Conservation (phyloP, 2,113 vertebrate genomes). For the Arenaria interpres region DNA sequence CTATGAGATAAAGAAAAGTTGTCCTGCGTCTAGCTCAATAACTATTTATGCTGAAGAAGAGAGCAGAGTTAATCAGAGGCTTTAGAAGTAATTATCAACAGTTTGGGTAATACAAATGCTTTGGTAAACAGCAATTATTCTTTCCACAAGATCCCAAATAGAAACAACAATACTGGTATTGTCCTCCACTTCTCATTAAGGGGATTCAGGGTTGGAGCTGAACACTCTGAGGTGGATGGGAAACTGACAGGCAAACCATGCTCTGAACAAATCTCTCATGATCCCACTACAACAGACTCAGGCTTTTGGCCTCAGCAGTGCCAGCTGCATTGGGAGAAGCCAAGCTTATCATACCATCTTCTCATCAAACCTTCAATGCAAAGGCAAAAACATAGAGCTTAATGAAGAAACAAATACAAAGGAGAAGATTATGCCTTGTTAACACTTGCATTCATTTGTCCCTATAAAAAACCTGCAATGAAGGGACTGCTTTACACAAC, state of each 20-base stretch:
- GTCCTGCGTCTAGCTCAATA: slow-evolving; percentile 75
- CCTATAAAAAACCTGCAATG: slow-evolving; percentile 40
- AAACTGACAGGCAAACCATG: slow-evolving; percentile 82
- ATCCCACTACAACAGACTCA: slow-evolving; percentile 81
- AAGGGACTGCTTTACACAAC: slow-evolving; percentile 13
- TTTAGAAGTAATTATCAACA: slow-evolving; percentile 83
- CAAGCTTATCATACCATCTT: slow-evolving; percentile 91
- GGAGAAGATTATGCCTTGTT: slow-evolving; percentile 86
- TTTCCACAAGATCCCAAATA: slow-evolving; percentile 83
- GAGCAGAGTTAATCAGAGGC: slow-evolving; percentile 86
- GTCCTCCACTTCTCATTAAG: slow-evolving; percentile 90
- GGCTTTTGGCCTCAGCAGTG: slow-evolving; percentile 81
- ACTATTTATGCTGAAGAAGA: slow-evolving; percentile 81
- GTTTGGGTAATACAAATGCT: slow-evolving; percentile 81
- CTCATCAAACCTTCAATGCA: slow-evolving; percentile 83
- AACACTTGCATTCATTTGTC: slow-evolving; percentile 84
- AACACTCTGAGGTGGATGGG: slow-evolving; percentile 75
- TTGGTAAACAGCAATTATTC: slow-evolving; percentile 92
- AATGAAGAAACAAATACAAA: slow-evolving; percentile 91
- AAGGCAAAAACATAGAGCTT: slow-evolving; percentile 72
- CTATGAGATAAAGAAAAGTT: slow-evolving; percentile 66
- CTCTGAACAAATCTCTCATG: slow-evolving; percentile 78
- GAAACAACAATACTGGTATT: slow-evolving; percentile 88
- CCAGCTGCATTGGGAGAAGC: slow-evolving; percentile 83
- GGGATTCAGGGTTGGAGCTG: slow-evolving; percentile 73